phyloP scores from a whole-genome alignment of 2,113 vertebrate genomes.

The Mesocricetus auratus region DNA sequence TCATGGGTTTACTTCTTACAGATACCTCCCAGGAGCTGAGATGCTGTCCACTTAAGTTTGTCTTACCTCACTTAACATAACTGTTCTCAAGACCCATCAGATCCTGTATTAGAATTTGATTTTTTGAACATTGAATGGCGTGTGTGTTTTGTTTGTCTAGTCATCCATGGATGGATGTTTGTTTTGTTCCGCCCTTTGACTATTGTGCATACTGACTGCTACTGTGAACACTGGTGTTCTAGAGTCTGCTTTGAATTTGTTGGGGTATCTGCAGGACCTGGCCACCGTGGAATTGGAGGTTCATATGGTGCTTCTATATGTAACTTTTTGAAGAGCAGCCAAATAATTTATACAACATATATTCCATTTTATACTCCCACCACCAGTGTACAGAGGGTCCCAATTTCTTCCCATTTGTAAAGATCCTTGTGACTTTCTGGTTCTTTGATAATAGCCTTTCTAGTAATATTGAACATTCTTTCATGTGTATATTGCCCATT shows the following conservation, averaged over 20 bases:
- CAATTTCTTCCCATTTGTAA: background rate
- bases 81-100: background rate
- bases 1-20: background rate
- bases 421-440: background rate
- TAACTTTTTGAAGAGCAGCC: background rate
- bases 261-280: background rate
- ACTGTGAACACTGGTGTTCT: background rate
- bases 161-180: background rate
- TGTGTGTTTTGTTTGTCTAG: background rate
- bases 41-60: background rate
- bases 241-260: background rate
- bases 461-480: background rate
- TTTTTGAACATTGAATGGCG: background rate
- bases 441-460: background rate
- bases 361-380: background rate
- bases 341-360: background rate
- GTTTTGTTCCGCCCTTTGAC: background rate
- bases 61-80: background rate
- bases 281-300: background rate
- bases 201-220: background rate
- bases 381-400: background rate
- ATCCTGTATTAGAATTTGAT: background rate
- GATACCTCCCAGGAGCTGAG: background rate
- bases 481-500: slow-evolving; percentile 35
- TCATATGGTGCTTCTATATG: background rate